Percentiles rank a stretch among this genome's conserved stretches.
Conservation (phyloP, 30 jellyfish, hydroid and myxozoan species). For the Chironex yamaguchii region DNA sequence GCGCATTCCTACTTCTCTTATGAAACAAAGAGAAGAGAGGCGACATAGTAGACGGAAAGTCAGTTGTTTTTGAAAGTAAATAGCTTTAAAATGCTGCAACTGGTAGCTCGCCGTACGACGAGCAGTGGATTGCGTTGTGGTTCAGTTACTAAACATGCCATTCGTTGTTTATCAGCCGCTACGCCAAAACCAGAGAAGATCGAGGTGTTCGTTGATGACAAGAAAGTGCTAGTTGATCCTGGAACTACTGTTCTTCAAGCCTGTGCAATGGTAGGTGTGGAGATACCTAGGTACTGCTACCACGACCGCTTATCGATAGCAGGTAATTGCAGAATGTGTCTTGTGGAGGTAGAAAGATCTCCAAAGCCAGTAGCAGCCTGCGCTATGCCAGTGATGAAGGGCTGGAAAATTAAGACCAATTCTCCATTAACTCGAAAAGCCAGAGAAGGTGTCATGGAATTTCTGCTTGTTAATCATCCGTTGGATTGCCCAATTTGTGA, state of each 20-base stretch:
- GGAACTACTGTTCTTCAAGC: slow-evolving; percentile 99
- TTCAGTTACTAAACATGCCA: no score
- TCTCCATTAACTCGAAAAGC: slow-evolving; percentile 96
- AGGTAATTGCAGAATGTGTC: slow-evolving; percentile 99
- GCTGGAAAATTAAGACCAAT: slow-evolving; percentile 98
- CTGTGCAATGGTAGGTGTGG: slow-evolving; percentile 97
- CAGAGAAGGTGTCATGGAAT: slow-evolving; percentile 99
- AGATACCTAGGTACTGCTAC: slow-evolving; percentile 96
- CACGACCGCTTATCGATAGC: slow-evolving; percentile 97
- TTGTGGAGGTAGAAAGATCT: slow-evolving; percentile 97
- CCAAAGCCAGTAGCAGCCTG: slow-evolving; percentile 99
- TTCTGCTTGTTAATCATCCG: slow-evolving; percentile 96
- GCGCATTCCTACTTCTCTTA: no score
- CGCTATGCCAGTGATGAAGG: slow-evolving; percentile 99
- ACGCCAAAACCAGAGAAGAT: slow-evolving; percentile 77
- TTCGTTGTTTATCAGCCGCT: slow-evolving; percentile 28
- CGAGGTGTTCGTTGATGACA: slow-evolving; percentile 95
- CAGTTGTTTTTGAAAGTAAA: no score
- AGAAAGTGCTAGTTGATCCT: slow-evolving; percentile 95
- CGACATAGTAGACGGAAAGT: no score
- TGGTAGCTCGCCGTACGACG: no score
- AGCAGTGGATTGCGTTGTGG: no score
- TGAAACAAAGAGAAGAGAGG: no score
- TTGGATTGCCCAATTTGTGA: slow-evolving; percentile 99
- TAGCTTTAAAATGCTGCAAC: no score